phyloP scores from a whole-genome alignment of 2,113 vertebrate genomes.

The Pelecanus crispus region DNA sequence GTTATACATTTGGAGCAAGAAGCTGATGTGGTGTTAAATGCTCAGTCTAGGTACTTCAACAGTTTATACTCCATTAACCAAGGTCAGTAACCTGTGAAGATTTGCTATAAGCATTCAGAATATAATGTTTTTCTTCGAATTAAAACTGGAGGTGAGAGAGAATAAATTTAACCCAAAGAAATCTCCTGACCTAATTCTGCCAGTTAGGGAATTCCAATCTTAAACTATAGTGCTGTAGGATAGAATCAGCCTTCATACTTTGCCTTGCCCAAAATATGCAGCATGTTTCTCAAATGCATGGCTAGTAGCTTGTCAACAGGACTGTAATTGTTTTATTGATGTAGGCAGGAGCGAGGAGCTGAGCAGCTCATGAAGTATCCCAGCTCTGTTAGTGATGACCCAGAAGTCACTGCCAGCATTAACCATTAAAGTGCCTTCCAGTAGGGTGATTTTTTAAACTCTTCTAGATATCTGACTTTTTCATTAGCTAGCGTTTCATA shows the following conservation, averaged over 20 bases:
- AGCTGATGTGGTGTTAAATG: constrained; percentile 44
- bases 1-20: constrained; percentile 47
- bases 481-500: not conserved
- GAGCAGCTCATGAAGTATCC: not conserved
- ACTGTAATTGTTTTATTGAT: constrained; percentile 6
- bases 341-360: not conserved
- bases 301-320: not conserved
- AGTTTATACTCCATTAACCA: constrained; percentile 44
- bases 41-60: constrained; percentile 25
- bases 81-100: constrained; percentile 33
- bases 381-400: not conserved
- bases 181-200: constrained; percentile 7
- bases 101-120: constrained; percentile 24
- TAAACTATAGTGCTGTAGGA: not conserved
- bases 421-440: not conserved
- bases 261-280: not conserved
- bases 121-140: constrained; percentile 27
- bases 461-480: not conserved
- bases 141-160: constrained; percentile 2
- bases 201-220: not conserved
- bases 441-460: not conserved
- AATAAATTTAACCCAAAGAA: constrained; percentile 1
- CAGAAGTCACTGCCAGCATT: not conserved
- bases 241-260: not conserved
- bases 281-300: not conserved